Evolutionary conservation across 2,888 invertebrate species (phyloP).

Genomic region (Oscheius sp.): DNA sequence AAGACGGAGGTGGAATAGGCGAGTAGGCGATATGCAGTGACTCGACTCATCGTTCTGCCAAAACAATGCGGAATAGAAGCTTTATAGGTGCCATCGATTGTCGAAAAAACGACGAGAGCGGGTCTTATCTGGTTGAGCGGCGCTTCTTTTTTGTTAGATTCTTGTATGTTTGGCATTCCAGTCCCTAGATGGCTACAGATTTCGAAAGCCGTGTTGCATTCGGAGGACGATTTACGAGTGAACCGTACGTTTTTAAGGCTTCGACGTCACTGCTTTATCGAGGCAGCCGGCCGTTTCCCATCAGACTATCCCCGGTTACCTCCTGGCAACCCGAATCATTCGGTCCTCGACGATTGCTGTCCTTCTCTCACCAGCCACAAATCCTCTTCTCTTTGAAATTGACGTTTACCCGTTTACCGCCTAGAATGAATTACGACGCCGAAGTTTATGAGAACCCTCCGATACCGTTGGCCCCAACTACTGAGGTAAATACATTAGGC

Average conservation of each 20-base stretch:
- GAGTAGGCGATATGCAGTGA: conserved; percentile 38
- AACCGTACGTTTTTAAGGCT: too few species aligned
- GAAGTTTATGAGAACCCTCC: conserved; percentile 25
- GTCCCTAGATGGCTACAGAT: background rate
- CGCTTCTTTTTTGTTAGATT: background rate
- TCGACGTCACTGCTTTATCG: too few species aligned
- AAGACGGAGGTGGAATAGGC: conserved; percentile 38
- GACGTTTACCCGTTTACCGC: conserved; percentile 4
- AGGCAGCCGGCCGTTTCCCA: too few species aligned
- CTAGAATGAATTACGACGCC: conserved; percentile 16
- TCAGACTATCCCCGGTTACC: background rate
- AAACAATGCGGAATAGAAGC: background rate
- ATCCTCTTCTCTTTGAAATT: background rate
- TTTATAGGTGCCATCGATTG: conserved; percentile 1
- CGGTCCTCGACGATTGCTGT: background rate
- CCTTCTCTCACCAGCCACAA: background rate
- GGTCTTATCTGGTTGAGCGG: background rate
- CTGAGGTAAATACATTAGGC: conserved; percentile 7
- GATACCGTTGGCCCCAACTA: conserved; percentile 2
- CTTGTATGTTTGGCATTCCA: background rate
- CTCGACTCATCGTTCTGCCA: conserved; percentile 20
- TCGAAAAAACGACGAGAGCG: background rate
- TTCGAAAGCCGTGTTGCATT: too few species aligned
- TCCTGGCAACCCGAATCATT: conserved; percentile 8
- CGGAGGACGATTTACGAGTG: too few species aligned